These are phyloP conservation scores for Drosophila pectinifera DNA, from an alignment of 1,140 invertebrate species.

Conservation along the genomic window DNA sequence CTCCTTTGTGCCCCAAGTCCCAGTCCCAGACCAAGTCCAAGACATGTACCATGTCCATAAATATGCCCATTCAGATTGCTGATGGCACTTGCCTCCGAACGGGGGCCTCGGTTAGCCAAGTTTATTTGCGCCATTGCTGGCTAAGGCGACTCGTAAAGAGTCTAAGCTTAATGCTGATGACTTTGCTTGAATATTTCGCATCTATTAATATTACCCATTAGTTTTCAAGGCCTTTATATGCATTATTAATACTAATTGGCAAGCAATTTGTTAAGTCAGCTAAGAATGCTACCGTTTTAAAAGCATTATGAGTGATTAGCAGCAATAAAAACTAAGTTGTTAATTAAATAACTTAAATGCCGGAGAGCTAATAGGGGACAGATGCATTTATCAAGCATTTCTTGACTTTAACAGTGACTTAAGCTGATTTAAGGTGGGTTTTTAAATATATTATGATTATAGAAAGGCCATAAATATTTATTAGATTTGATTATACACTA, in stretches of 20 bases:
- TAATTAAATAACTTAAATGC: slow-evolving; percentile 18
- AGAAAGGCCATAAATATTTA: background rate
- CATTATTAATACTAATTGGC: slow-evolving; percentile 30
- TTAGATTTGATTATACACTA: background rate
- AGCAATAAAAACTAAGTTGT: slow-evolving; percentile 1
- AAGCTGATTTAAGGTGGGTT: background rate
- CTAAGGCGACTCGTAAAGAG: slow-evolving; percentile 11
- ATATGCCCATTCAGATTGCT: slow-evolving; percentile 29
- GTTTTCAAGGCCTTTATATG: slow-evolving; percentile 12
- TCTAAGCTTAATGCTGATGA: slow-evolving; percentile 9
- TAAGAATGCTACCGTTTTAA: slow-evolving; percentile 7
- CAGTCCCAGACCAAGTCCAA: background rate
- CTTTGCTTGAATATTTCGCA: background rate
- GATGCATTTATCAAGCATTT: background rate
- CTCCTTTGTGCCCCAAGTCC: background rate
- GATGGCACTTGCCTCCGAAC: slow-evolving; percentile 22
- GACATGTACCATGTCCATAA: slow-evolving; percentile 30
- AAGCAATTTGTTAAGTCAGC: slow-evolving; percentile 23
- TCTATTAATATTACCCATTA: slow-evolving; percentile 16
- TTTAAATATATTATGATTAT: too few relatives aligned
- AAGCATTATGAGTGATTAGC: background rate
- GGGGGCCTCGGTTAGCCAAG: slow-evolving; percentile 3
- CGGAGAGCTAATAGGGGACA: background rate
- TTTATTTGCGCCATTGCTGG: slow-evolving; percentile 25
- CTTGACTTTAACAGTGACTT: background rate